phyloP scores from a whole-genome alignment of 1,140 invertebrate species.

The Ips typographus region DNA sequence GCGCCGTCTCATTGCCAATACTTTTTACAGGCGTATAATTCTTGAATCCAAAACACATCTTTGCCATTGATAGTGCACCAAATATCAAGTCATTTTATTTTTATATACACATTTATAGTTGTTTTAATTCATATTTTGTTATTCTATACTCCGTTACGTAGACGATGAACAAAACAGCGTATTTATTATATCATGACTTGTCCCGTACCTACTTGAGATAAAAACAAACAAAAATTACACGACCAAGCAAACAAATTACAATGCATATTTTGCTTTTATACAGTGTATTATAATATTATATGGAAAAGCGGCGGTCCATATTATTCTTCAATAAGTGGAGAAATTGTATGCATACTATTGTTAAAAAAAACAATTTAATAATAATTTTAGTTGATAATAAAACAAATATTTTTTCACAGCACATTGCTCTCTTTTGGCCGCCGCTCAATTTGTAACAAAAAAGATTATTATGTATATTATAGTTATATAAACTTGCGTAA shows the following conservation, averaged over 20 bases:
- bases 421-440: constrained; percentile 1
- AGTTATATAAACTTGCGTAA: constrained; percentile 18
- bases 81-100: constrained; percentile 18
- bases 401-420: constrained; percentile 1
- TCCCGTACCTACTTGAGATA: too few species aligned
- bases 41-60: constrained; percentile 6
- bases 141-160: neutral
- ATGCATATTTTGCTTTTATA: too few species aligned
- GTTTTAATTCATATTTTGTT: neutral
- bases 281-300: too few species aligned
- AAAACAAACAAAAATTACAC: too few species aligned
- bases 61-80: constrained; percentile 33
- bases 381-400: neutral
- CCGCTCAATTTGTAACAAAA: constrained; percentile 18
- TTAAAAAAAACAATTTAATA: too few species aligned
- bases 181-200: neutral
- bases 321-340: too few species aligned
- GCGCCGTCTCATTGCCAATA: constrained; percentile 9
- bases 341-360: too few species aligned
- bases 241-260: too few species aligned
- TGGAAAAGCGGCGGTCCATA: too few species aligned
- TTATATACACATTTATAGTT: constrained; percentile 5
- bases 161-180: neutral
- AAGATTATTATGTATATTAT: constrained; percentile 6
- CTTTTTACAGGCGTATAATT: constrained; percentile 13